A percentile compares a stretch with the other conserved stretches of the same genome.
Conservation (phyloP, 2,888 invertebrate genomes). For the Pyralis farinalis region DNA sequence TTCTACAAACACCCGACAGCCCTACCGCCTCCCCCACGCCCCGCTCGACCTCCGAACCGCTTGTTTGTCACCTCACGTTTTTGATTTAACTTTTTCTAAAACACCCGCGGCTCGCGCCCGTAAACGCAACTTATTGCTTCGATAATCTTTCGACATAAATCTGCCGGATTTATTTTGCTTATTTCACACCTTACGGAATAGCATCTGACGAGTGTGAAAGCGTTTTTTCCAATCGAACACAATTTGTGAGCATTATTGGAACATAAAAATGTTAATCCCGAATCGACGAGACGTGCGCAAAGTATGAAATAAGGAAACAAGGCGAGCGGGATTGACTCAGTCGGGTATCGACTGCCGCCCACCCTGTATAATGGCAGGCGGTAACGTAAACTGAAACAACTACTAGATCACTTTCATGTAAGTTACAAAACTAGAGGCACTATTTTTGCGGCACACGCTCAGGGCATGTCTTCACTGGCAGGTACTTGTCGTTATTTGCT, state of each 20-base stretch:
- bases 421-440: too few relatives aligned
- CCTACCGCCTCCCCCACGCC: neutral
- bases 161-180: conserved; percentile 18
- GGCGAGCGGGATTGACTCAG: conserved; percentile 13
- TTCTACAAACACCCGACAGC: too few relatives aligned
- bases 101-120: conserved; percentile 27
- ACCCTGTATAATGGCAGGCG: too few relatives aligned
- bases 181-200: conserved; percentile 5
- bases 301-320: conserved; percentile 25
- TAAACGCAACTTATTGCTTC: conserved; percentile 40
- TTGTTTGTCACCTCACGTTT: conserved; percentile 64
- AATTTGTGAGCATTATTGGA: conserved; percentile 16
- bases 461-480: too few relatives aligned
- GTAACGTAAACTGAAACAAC: too few relatives aligned
- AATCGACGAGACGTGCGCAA: conserved; percentile 7
- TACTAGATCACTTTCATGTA: too few relatives aligned
- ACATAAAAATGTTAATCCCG: conserved; percentile 24
- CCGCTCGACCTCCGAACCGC: conserved; percentile 9
- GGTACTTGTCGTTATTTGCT: too few relatives aligned
- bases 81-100: conserved; percentile 64
- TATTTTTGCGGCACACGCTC: too few relatives aligned
- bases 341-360: too few relatives aligned
- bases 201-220: conserved; percentile 1
- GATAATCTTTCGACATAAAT: conserved; percentile 45
- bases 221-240: conserved; percentile 8